Evolutionary conservation across 2,113 vertebrate genomes (phyloP).

Genomic region (Axis porcinus): DNA sequence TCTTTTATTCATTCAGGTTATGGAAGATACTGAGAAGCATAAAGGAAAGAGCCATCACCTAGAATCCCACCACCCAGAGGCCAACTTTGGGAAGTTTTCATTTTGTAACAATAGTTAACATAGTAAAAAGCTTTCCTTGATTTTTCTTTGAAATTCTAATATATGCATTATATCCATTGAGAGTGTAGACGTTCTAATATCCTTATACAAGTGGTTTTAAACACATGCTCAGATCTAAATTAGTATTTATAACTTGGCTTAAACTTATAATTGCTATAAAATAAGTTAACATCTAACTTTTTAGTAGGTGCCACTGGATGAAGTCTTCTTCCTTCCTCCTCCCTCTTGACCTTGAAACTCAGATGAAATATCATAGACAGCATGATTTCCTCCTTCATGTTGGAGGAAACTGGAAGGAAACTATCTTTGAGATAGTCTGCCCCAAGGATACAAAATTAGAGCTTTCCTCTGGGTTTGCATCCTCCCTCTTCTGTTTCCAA

Average conservation of each 20-base stretch:
- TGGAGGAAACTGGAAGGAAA: constrained; percentile 54
- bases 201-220: not conserved
- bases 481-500: not conserved
- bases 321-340: not conserved
- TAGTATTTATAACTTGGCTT: not conserved
- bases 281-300: not conserved
- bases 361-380: constrained; percentile 41
- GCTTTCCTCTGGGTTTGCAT: not conserved
- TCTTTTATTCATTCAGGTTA: not conserved
- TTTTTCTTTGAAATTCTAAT: not conserved
- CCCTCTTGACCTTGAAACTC: not conserved
- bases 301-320: not conserved
- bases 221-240: not conserved
- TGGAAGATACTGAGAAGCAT: not conserved
- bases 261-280: not conserved
- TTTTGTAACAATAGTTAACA: not conserved
- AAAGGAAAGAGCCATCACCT: not conserved
- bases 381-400: constrained; percentile 1
- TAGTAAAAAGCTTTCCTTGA: not conserved
- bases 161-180: not conserved
- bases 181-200: not conserved
- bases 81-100: not conserved
- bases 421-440: constrained; percentile 27
- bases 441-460: constrained; percentile 52
- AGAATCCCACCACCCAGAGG: not conserved